These are phyloP conservation scores for Squalus acanthias DNA, from an alignment of 2,797 vertebrate species.

Conservation along the genomic window DNA sequence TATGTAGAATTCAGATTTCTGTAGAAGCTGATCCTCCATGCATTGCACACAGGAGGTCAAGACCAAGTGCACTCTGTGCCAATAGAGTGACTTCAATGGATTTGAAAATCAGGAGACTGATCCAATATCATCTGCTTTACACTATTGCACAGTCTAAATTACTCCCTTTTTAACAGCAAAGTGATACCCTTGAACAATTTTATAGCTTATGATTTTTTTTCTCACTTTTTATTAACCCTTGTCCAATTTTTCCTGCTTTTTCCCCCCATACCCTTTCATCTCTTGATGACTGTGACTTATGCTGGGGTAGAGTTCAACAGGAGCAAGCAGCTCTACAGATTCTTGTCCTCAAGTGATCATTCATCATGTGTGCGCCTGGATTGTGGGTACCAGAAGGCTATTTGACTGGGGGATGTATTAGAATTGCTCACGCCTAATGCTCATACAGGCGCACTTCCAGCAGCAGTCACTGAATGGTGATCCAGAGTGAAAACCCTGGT, in stretches of 20 bases:
- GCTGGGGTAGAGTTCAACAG: not conserved
- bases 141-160: not conserved
- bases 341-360: not conserved
- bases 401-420: not conserved
- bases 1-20: not conserved
- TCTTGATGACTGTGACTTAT: not conserved
- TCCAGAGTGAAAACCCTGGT: not conserved
- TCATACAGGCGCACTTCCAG: not conserved
- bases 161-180: not conserved
- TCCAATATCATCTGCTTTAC: not conserved
- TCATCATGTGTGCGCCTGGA: not conserved
- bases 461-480: not conserved
- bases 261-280: not conserved
- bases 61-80: not conserved
- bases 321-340: not conserved
- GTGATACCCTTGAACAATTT: not conserved
- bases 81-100: not conserved
- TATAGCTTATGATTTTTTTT: not conserved
- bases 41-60: not conserved
- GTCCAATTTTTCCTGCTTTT: not conserved
- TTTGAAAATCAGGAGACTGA: not conserved
- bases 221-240: not conserved
- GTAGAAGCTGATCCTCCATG: not conserved
- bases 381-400: not conserved
- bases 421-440: not conserved